phyloP scores from a whole-genome alignment of 2,888 invertebrate species.

The Dendrolimus pini region DNA sequence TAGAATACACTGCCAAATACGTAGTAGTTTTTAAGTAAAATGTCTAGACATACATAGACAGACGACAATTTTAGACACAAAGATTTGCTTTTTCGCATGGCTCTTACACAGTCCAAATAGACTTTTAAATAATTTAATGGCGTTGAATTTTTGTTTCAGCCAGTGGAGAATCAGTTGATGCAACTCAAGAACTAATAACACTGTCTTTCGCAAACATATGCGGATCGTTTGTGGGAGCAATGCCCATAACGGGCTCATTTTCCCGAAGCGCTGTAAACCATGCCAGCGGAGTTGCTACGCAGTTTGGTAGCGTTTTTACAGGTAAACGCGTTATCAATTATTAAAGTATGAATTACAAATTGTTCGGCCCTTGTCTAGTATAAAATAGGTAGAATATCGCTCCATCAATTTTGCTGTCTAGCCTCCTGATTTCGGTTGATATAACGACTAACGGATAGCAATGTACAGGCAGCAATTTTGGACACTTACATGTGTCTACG shows the following conservation, averaged over 20 bases:
- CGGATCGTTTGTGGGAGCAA: constrained; percentile 92
- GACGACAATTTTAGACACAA: no score
- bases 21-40: no score
- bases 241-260: constrained; percentile 94
- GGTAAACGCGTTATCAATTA: constrained; percentile 47
- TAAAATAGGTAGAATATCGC: no score
- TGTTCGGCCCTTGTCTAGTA: no score
- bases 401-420: no score
- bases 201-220: constrained; percentile 89
- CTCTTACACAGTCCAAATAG: no score
- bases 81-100: no score
- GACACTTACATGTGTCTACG: no score
- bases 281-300: constrained; percentile 94
- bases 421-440: constrained; percentile 1
- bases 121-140: no score
- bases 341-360: no score
- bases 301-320: constrained; percentile 90
- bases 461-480: background rate
- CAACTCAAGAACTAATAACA: constrained; percentile 93
- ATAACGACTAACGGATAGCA: background rate
- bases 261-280: constrained; percentile 95
- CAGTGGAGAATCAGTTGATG: constrained; percentile 87
- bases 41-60: no score
- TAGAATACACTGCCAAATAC: no score
- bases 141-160: constrained; percentile 58